These are phyloP conservation scores for Griposia aprilina DNA, from an alignment of 2,888 invertebrate species.

Conservation along the genomic window DNA sequence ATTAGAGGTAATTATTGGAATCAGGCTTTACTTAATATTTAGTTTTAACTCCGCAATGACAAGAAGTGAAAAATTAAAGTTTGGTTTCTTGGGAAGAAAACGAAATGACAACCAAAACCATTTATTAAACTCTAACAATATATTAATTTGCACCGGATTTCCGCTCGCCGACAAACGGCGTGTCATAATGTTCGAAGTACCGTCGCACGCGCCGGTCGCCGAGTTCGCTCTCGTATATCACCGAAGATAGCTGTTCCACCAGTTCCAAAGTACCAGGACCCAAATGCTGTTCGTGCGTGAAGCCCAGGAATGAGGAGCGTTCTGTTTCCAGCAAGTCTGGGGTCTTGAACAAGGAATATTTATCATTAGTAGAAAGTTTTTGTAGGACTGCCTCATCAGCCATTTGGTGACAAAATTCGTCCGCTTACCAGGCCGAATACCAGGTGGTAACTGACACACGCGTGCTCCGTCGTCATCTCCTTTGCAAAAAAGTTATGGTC, in stretches of 20 bases:
- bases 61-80: background rate
- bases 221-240: slow-evolving; percentile 67
- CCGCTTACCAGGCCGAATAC: background rate
- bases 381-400: background rate
- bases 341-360: slow-evolving; percentile 64
- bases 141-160: slow-evolving; percentile 13
- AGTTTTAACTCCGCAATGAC: background rate
- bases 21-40: background rate
- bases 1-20: background rate
- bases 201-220: slow-evolving; percentile 81
- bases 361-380: slow-evolving; percentile 12
- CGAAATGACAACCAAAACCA: slow-evolving; percentile 25
- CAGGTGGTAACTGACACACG: background rate
- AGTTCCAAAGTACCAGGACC: slow-evolving; percentile 76
- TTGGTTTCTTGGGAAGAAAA: background rate
- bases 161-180: slow-evolving; percentile 74
- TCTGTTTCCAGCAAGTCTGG: slow-evolving; percentile 78
- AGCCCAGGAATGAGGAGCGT: slow-evolving; percentile 80
- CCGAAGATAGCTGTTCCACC: slow-evolving; percentile 73
- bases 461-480: background rate
- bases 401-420: background rate
- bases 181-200: slow-evolving; percentile 81
- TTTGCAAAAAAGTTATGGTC: background rate
- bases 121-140: slow-evolving; percentile 45
- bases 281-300: slow-evolving; percentile 74